Evolutionary conservation across 2,797 vertebrate genomes (phyloP), one percentile per base, ranked within the genome.

Genomic region (Sphenodon punctatus): DNA sequence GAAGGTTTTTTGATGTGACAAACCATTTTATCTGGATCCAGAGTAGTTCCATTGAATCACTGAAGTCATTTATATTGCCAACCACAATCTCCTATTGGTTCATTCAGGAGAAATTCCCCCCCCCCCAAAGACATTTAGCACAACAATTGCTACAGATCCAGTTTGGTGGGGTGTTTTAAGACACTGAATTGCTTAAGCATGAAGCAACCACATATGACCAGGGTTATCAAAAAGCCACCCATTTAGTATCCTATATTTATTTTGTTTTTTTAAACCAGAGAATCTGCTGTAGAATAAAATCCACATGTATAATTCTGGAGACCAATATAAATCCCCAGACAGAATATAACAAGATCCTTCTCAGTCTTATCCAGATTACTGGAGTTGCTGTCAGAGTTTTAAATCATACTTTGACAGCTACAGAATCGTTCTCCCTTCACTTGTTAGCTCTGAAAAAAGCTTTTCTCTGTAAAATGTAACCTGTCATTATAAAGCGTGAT

Each of bases 391-490:
- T 67, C 65, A 59, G 45, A 15, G n/a, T 56, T 67, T 59, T 46
- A 74, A 64, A 7, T 85, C 65, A 75, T 63, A 8, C 19, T 0
- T 0, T 91, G 90, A 87, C 88, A 92, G 76, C 80, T 16, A 78
- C 76, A 74, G 78, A 92, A 82, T 75, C 78, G 64, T 73, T 87
- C 49, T n/a, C 56, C 46, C 32, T 46, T 75, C 53, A 9, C 72
- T 82, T 82, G 78, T 85, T 84, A 86, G 5, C 86, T 88, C 71
- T 69, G n/a, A 84, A 61, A 61, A 67, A 58, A 55, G 80, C 88
- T 86, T 63, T 83, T 75, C 67, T 75, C 0, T 86, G 75, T 84
- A 79, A 88, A 64, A 85, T 14, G 87, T 88, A 88, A 89, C 74
- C 74, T 71, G 11, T 61, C 67, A 68, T 66, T 88, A 78, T 60